These are phyloP conservation scores for Autographa pulchrina DNA, from an alignment of 2,888 invertebrate species.

Conservation along the genomic window DNA sequence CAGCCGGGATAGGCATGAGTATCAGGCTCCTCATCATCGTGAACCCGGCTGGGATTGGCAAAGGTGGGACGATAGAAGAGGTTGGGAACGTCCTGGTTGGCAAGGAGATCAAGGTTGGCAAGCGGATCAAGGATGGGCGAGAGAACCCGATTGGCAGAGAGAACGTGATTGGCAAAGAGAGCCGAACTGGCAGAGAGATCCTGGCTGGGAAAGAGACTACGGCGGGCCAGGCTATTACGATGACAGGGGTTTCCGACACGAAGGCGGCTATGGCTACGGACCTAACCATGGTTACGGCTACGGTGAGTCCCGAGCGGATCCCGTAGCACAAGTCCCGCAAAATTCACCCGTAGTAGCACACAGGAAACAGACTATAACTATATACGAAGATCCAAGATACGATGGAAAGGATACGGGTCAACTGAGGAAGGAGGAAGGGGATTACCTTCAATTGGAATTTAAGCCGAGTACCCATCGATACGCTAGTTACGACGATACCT, in stretches of 20 bases:
- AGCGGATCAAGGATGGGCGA: slow-evolving; percentile 66
- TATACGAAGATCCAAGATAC: slow-evolving; percentile 87
- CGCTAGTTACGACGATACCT: slow-evolving; percentile 83
- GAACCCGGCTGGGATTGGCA: slow-evolving; percentile 80
- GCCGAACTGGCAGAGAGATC: slow-evolving; percentile 67
- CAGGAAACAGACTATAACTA: slow-evolving; percentile 86
- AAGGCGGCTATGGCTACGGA: slow-evolving; percentile 81
- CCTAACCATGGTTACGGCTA: slow-evolving; percentile 82
- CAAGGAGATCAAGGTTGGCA: slow-evolving; percentile 62
- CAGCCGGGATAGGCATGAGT: slow-evolving; percentile 75
- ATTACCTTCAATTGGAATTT: slow-evolving; percentile 82
- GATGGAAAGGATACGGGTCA: slow-evolving; percentile 80
- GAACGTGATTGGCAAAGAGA: slow-evolving; percentile 68
- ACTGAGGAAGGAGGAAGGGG: slow-evolving; percentile 80
- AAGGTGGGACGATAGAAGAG: slow-evolving; percentile 73
- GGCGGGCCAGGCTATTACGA: slow-evolving; percentile 83
- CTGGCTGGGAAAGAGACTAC: slow-evolving; percentile 77
- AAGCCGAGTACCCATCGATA: slow-evolving; percentile 85
- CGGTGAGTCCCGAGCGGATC: slow-evolving; percentile 77
- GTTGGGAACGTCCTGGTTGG: slow-evolving; percentile 73
- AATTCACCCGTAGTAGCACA: slow-evolving; percentile 82
- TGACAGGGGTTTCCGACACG: slow-evolving; percentile 79
- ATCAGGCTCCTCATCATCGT: slow-evolving; percentile 69
- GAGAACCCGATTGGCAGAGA: slow-evolving; percentile 62
- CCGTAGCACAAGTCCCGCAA: slow-evolving; percentile 77